Percentiles rank a stretch among this genome's conserved stretches.
These are phyloP conservation scores for Copidosoma aretas DNA, from an alignment of 2,888 invertebrate species.

Conservation along the genomic window DNA sequence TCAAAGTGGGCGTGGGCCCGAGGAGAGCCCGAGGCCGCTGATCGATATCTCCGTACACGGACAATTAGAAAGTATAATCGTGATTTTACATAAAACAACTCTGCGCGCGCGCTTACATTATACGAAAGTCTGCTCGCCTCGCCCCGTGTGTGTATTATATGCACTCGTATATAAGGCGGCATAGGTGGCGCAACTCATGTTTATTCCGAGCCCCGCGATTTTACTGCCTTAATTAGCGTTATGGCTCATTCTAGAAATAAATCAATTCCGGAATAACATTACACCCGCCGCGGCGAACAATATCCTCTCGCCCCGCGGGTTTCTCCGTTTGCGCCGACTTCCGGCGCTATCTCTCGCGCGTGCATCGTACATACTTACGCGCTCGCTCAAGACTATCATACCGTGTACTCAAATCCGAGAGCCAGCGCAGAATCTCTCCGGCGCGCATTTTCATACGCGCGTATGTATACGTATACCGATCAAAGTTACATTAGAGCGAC, in stretches of 20 bases:
- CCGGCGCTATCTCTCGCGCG: not conserved
- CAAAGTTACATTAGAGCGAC: slow-evolving; percentile 28
- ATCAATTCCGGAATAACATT: not conserved
- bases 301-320: not conserved
- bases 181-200: not conserved
- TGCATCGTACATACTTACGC: not conserved
- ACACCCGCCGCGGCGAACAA: not conserved
- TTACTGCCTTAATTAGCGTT: not conserved
- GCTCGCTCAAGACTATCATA: too few species aligned
- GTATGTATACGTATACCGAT: slow-evolving; percentile 19
- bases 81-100: slow-evolving; percentile 5
- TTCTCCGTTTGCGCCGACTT: not conserved
- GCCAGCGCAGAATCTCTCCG: too few species aligned
- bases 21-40: too few species aligned
- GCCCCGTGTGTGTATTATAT: not conserved
- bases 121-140: not conserved
- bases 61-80: slow-evolving; percentile 14
- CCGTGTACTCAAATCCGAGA: too few species aligned
- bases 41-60: not conserved
- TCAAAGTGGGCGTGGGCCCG: not conserved
- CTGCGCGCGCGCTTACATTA: too few species aligned
- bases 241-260: not conserved
- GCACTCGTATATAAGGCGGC: too few species aligned
- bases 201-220: not conserved
- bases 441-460: too few species aligned